Conservation (phyloP, 2,113 vertebrate genomes). For the Coreoperca whiteheadi region DNA sequence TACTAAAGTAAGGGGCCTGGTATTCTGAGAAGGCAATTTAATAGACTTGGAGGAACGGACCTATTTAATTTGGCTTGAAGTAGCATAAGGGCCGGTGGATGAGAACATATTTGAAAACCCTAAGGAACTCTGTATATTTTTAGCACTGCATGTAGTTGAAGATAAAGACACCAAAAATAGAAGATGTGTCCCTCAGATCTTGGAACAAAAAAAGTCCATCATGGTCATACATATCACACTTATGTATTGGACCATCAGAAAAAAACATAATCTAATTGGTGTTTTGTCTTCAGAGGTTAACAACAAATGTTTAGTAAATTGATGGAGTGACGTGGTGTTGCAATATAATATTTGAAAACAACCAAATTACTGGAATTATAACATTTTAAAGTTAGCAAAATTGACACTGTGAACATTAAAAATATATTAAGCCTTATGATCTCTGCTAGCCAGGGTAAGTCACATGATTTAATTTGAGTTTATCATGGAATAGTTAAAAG, state of each 20-base stretch:
- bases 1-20: background rate
- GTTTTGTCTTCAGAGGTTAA: background rate
- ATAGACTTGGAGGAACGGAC: background rate
- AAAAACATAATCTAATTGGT: background rate
- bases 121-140: background rate
- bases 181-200: background rate
- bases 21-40: background rate
- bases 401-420: background rate
- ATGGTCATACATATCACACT: background rate
- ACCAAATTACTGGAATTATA: background rate
- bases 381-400: background rate
- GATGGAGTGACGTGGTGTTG: background rate
- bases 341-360: background rate
- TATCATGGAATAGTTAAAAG: background rate
- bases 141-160: background rate
- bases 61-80: background rate
- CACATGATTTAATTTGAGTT: background rate
- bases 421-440: background rate
- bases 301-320: background rate
- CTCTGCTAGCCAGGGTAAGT: background rate
- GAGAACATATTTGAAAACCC: background rate
- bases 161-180: background rate
- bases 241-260: background rate
- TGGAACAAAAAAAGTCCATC: constrained; percentile 5
- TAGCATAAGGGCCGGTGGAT: background rate